A percentile compares a stretch with the other conserved stretches of the same genome.
phyloP scores from a whole-genome alignment of 2,797 vertebrate genomes.

The Microtus obscurus region DNA sequence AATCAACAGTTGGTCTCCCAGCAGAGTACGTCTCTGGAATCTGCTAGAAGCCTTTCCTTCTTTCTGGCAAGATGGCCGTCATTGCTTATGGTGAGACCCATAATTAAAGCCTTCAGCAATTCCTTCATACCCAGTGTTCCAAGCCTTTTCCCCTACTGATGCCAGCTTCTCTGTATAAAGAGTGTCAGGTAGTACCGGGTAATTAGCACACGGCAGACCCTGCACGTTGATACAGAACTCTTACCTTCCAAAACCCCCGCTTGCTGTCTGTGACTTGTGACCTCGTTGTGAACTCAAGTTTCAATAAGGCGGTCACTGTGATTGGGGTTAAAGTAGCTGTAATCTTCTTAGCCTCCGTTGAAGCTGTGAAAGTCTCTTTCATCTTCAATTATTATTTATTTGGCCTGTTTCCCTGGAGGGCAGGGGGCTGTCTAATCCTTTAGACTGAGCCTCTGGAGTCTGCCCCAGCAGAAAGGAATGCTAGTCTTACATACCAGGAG shows the following conservation, averaged over 20 bases:
- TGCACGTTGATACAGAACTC: conserved; percentile 8
- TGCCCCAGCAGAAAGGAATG: conserved; percentile 67
- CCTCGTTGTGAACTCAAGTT: conserved; percentile 75
- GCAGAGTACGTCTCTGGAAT: neutral
- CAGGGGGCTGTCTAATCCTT: conserved; percentile 69
- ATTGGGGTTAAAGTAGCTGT: conserved; percentile 72
- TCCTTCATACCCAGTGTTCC: neutral
- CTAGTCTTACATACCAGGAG: conserved; percentile 55
- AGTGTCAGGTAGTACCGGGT: conserved; percentile 46
- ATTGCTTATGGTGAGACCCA: neutral
- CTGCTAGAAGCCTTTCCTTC: neutral
- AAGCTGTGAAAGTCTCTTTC: conserved; percentile 82
- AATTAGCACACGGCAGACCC: conserved; percentile 67
- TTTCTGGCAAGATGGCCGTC: neutral
- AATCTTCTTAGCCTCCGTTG: conserved; percentile 78
- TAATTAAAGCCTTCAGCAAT: conserved; percentile 55
- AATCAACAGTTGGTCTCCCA: neutral
- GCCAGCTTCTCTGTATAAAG: conserved; percentile 62
- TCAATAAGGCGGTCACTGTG: conserved; percentile 70
- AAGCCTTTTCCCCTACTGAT: conserved; percentile 55
- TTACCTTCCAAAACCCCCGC: conserved; percentile 36
- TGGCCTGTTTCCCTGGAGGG: conserved; percentile 67
- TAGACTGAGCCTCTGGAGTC: conserved; percentile 46
- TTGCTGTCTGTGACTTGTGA: conserved; percentile 74
- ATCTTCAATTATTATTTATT: conserved; percentile 82